Evolutionary conservation across 2,888 invertebrate species (phyloP), one percentile per base, ranked within the genome.

Genomic region (Rosalia funebris): DNA sequence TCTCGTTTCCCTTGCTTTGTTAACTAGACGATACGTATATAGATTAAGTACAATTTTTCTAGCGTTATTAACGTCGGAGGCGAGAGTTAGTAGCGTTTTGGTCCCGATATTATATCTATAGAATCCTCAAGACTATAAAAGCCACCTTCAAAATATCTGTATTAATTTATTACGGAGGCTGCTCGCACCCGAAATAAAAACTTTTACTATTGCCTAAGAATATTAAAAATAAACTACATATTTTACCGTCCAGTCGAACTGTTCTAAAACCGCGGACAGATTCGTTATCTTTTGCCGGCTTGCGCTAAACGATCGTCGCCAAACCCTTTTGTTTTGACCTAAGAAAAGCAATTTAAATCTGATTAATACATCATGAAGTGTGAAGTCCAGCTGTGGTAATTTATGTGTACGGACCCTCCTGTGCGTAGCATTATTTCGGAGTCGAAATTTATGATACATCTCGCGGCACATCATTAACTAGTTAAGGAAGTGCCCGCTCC

Each of bases 361-460:
- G 48, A 20, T 17, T 37, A 36, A 19, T 37, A 37, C 19, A 12
- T 48, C 17, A 37, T 48, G 19, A 48, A 17, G 48, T 36, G 48
- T 48, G 48, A 48, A 48, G 48, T 48, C 48, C 48, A 48, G 48
- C 48, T 48, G 48, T 48, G 48, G 36, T 48, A 48, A 48, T 37
- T 36, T 48, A 48, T 48, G 19, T 34, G 16, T 37, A 16, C 34
- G 34, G 37, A 48, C 48, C 31, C 36, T 48, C 14, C 48, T 17
- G 34, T 7, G 36, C 16, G 36, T 36, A 17, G n/a, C 19, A 36
- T 11, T 47, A 47, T 34, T 48, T 37, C 12, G 5, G 19, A 17
- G 19, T 20, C 36, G 16, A 48, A 37, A 48, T 36, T 48, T 12
- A 19, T 48, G 20, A 16, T 47, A 17, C 12, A 48, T 37, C 19